Evolutionary conservation across 2,888 invertebrate species (phyloP), one percentile per base, ranked within the genome.

Genomic region (Folsomia candida): DNA sequence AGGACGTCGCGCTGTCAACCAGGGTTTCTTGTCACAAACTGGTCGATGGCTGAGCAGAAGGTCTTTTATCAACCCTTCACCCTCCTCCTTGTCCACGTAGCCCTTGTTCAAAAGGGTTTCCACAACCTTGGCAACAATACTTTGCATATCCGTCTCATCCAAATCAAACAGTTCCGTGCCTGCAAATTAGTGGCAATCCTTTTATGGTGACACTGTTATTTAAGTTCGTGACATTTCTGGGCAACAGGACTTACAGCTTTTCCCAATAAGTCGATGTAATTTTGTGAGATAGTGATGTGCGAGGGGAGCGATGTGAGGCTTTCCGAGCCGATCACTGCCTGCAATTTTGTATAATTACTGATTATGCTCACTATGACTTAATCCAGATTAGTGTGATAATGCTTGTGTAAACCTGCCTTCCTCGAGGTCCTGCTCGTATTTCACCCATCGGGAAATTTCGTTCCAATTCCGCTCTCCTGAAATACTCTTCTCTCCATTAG

Each of bases 381-480:
- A n/a, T n/a, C n/a, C n/a, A n/a, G n/a, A n/a, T n/a, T n/a, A n/a
- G n/a, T n/a, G n/a, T n/a, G n/a, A n/a, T n/a, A n/a, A n/a, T n/a
- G n/a, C n/a, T n/a, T n/a, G n/a, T n/a, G n/a, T n/a, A n/a, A n/a
- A n/a, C n/a, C n/a, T n/a, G 1, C 94, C 94, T 82, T 94, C 95
- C 83, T 97, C 94, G n/a, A 95, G 92, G 82, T 96, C 93, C 83
- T 97, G 95, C 84, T 97, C 97, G 85, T 97, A 97, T 83, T 97
- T 97, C 84, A 97, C 97, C 94, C 97, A 97, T 74, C 97, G 89
- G 0, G 97, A 96, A 0, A 93, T 94, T 84, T 97, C 95, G 81
- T 93, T 90, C 97, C 97, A 97, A 83, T 94, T 93, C 4, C 91
- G 87, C 67, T 92, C 92, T 80, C 89, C 88, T 1, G 88, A 87